Conservation (phyloP, 1,140 invertebrate species). For the Zaprionus capensis region DNA sequence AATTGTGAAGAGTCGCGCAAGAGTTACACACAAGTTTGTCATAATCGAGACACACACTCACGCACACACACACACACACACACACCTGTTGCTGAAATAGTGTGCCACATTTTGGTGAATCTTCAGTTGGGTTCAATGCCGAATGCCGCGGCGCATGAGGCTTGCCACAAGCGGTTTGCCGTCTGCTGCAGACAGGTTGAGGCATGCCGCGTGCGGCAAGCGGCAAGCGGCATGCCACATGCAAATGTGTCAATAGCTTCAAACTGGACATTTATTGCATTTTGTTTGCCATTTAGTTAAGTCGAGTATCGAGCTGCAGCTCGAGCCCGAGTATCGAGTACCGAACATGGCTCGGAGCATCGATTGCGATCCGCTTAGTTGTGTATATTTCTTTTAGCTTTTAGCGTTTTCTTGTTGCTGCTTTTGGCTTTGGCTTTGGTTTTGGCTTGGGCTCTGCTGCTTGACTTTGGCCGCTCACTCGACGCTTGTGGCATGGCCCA, state of each 20-base stretch:
- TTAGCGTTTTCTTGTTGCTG: background rate
- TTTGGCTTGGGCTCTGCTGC: background rate
- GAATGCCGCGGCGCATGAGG: constrained; percentile 7
- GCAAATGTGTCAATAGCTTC: constrained; percentile 79
- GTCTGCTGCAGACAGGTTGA: background rate
- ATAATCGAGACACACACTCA: constrained; percentile 13
- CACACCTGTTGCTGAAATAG: constrained; percentile 41
- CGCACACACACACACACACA: constrained; percentile 18
- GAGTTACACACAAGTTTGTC: constrained; percentile 19
- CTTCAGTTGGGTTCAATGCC: constrained; percentile 47
- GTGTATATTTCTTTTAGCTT: constrained; percentile 26
- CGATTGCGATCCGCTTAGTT: constrained; percentile 33
- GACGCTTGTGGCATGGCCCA: constrained; percentile 48
- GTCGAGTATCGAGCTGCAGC: constrained; percentile 30
- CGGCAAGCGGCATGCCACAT: constrained; percentile 33
- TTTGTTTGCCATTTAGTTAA: constrained; percentile 57
- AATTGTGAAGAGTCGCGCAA: constrained; percentile 12
- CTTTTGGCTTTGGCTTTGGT: background rate
- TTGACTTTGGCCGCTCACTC: constrained; percentile 59
- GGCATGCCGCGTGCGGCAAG: constrained; percentile 2
- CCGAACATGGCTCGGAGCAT: constrained; percentile 20
- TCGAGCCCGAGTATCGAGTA: constrained; percentile 29
- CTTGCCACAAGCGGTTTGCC: constrained; percentile 14
- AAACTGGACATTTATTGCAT: constrained; percentile 76
- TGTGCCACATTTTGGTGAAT: constrained; percentile 34